These are phyloP conservation scores for Drosophila peninsularis DNA, from an alignment of 2,888 invertebrate species.

Conservation along the genomic window DNA sequence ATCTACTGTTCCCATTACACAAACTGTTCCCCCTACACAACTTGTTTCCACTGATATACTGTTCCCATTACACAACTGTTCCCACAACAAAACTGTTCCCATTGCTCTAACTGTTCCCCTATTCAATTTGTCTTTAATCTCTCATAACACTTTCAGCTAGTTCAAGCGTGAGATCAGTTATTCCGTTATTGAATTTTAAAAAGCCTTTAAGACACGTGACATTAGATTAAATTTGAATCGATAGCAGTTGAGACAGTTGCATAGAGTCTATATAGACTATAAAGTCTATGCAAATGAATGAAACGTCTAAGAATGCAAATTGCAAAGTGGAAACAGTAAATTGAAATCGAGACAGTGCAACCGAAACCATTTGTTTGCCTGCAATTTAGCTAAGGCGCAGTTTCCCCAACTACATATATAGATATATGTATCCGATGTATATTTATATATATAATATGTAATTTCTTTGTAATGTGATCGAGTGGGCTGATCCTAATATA, in stretches of 20 bases:
- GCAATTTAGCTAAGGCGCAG: conserved; percentile 26
- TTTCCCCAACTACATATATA: conserved; percentile 17
- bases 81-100: too few species aligned
- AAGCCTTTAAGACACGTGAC: conserved; percentile 24
- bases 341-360: conserved; percentile 16
- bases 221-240: not conserved
- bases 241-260: not conserved
- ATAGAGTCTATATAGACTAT: not conserved
- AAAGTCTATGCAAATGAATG: conserved; percentile 1
- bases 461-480: conserved; percentile 16
- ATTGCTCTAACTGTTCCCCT: too few species aligned
- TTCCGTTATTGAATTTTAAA: not conserved
- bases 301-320: conserved; percentile 25
- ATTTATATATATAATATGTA: not conserved
- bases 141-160: conserved; percentile 23
- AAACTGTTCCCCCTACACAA: too few species aligned
- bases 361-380: conserved; percentile 4
- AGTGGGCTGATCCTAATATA: conserved; percentile 19
- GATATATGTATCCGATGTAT: not conserved
- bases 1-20: too few species aligned
- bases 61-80: too few species aligned
- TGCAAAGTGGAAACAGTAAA: conserved; percentile 10
- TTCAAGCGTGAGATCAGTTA: conserved; percentile 30
- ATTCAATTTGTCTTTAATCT: not conserved
- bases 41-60: too few species aligned